Percentiles rank a stretch among this genome's conserved stretches.
Evolutionary conservation across 1,140 invertebrate species (phyloP).

Genomic region (Drosophila busckii): DNA sequence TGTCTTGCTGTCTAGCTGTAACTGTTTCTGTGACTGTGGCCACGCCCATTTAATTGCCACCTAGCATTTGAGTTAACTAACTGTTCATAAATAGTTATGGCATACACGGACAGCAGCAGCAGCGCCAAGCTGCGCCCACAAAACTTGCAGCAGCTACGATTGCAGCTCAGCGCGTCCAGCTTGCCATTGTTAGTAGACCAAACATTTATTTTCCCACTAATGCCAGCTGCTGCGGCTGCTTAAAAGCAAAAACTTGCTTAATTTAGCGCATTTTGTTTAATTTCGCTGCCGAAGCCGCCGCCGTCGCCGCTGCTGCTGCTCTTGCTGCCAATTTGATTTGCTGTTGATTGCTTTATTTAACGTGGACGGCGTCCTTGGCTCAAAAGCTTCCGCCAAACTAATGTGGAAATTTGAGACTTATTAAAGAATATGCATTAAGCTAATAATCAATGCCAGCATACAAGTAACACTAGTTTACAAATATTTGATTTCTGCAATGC

Average conservation of each 20-base stretch:
- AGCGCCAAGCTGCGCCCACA: slow-evolving; percentile 56
- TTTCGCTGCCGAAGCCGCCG: slow-evolving; percentile 40
- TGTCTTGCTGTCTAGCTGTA: not conserved
- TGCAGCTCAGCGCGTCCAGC: slow-evolving; percentile 12
- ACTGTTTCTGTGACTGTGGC: slow-evolving; percentile 15
- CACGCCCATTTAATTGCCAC: slow-evolving; percentile 74
- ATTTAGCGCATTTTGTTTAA: slow-evolving; percentile 71
- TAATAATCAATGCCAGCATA: too few species aligned
- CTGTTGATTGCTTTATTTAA: slow-evolving; percentile 74
- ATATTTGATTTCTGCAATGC: too few species aligned
- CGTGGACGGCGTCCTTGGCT: slow-evolving; percentile 55
- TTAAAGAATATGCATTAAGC: too few species aligned
- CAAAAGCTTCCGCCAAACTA: slow-evolving; percentile 40
- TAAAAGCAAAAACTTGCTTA: slow-evolving; percentile 62
- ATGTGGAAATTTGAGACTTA: too few species aligned
- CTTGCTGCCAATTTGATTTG: slow-evolving; percentile 67
- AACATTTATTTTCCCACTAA: slow-evolving; percentile 73
- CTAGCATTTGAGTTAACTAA: slow-evolving; percentile 76
- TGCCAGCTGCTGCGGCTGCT: slow-evolving; percentile 8
- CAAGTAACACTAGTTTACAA: too few species aligned
- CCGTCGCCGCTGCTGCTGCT: slow-evolving; percentile 38
- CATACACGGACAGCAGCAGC: slow-evolving; percentile 57
- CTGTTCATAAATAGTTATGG: slow-evolving; percentile 77
- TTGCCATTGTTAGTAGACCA: slow-evolving; percentile 63
- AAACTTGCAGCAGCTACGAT: slow-evolving; percentile 29